Evolutionary conservation across 2,113 vertebrate genomes (phyloP).

Genomic region (Corythaeola cristata): DNA sequence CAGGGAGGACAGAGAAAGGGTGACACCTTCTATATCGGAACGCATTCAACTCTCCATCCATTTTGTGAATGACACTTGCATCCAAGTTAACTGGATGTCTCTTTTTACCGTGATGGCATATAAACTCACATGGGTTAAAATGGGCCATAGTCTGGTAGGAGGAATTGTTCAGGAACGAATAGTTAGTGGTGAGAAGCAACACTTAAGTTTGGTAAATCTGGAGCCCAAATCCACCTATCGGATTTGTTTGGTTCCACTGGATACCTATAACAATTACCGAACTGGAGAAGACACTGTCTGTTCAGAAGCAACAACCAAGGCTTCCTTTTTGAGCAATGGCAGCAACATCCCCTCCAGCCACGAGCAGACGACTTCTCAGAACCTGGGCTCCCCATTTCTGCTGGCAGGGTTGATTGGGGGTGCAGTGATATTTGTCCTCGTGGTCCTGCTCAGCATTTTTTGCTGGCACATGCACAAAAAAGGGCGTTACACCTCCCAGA

Average conservation of each 20-base stretch:
- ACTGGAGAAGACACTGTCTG: conserved; percentile 91
- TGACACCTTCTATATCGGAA: conserved; percentile 84
- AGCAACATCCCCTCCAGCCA: conserved; percentile 85
- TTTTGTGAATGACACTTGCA: conserved; percentile 89
- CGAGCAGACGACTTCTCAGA: conserved; percentile 87
- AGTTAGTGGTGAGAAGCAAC: conserved; percentile 87
- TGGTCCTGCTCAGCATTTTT: conserved; percentile 90
- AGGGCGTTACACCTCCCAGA: conserved; percentile 89
- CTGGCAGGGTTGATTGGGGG: conserved; percentile 94
- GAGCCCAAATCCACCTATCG: conserved; percentile 91
- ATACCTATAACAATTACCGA: conserved; percentile 88
- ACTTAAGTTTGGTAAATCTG: conserved; percentile 83
- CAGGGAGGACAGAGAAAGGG: conserved; percentile 68
- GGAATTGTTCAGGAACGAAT: conserved; percentile 90
- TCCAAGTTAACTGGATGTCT: conserved; percentile 92
- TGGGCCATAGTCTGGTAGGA: conserved; percentile 90
- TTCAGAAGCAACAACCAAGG: conserved; percentile 87
- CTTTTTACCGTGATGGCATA: conserved; percentile 90
- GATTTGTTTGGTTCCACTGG: conserved; percentile 93
- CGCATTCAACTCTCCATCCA: conserved; percentile 88
- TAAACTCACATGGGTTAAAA: conserved; percentile 96
- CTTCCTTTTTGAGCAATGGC: conserved; percentile 76
- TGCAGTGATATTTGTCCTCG: conserved; percentile 88
- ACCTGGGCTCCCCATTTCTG: conserved; percentile 89
- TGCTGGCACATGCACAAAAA: conserved; percentile 99